A percentile compares a stretch with the other conserved stretches of the same genome.
Evolutionary conservation across 2,113 vertebrate genomes (phyloP).

Genomic region (Poicephalus gulielmi): DNA sequence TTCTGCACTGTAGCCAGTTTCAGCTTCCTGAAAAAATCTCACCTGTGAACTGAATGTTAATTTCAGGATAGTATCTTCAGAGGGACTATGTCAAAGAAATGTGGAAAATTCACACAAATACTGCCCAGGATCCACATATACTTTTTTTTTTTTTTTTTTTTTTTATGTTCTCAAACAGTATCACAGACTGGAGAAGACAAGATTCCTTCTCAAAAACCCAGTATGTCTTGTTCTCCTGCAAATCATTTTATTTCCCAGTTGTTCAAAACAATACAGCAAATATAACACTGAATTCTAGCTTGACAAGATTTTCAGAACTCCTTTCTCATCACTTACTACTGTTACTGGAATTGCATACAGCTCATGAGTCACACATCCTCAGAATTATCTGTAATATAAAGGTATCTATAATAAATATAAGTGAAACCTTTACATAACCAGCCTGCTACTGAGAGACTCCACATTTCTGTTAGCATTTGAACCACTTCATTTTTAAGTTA

Average conservation of each 20-base stretch:
- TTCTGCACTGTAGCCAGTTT: not conserved
- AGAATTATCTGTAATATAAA: not conserved
- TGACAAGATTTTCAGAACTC: not conserved
- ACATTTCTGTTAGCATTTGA: not conserved
- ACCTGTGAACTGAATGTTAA: not conserved
- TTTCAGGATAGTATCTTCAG: not conserved
- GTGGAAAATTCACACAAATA: not conserved
- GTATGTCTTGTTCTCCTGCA: not conserved
- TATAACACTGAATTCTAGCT: not conserved
- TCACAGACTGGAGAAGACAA: not conserved
- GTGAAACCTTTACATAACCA: not conserved
- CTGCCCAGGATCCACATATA: not conserved
- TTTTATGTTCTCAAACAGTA: not conserved
- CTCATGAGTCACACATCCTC: not conserved
- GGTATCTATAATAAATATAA: not conserved
- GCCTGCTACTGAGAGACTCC: not conserved
- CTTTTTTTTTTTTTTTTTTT: not conserved
- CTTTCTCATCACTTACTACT: not conserved
- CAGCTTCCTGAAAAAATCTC: not conserved
- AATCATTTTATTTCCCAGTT: not conserved
- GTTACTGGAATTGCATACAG: not conserved
- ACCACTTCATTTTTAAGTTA: not conserved
- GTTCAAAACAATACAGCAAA: not conserved
- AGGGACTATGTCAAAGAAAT: not conserved
- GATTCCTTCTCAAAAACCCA: not conserved